Conservation (phyloP, 2,888 invertebrate genomes). For the Phytoseiulus persimilis region DNA sequence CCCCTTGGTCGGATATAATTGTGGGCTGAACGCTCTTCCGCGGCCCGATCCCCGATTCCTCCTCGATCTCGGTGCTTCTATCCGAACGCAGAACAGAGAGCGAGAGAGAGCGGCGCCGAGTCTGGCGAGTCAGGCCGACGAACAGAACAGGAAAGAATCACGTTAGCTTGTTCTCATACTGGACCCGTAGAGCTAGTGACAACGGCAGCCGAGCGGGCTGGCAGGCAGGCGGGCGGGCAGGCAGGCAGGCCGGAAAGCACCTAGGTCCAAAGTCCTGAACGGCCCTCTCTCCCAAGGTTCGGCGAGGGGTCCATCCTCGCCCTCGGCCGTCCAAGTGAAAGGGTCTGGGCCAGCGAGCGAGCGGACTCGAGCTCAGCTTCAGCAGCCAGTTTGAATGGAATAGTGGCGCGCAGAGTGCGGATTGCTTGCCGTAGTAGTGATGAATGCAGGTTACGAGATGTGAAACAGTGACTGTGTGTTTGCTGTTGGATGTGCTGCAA, state of each 20-base stretch:
- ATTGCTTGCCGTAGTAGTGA: slow-evolving; percentile 26
- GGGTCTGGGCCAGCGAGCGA: slow-evolving; percentile 10
- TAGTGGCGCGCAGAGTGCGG: slow-evolving; percentile 35
- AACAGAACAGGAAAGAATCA: not conserved
- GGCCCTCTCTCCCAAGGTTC: slow-evolving; percentile 15
- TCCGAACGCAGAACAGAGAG: not conserved
- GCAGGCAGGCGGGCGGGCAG: not conserved
- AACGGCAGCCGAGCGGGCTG: not conserved
- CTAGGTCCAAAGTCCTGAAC: not conserved
- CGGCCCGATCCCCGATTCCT: not conserved
- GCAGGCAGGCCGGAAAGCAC: not conserved
- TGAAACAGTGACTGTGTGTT: slow-evolving; percentile 16
- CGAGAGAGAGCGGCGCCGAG: not conserved
- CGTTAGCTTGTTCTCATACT: not conserved
- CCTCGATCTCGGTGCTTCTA: not conserved
- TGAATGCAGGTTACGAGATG: slow-evolving; percentile 27
- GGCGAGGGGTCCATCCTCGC: slow-evolving; percentile 28
- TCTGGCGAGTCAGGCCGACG: not conserved
- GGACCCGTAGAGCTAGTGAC: not conserved
- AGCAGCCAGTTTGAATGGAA: slow-evolving; percentile 32
- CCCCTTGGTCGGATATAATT: not conserved
- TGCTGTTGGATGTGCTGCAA: slow-evolving; percentile 9
- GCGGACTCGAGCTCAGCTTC: not conserved
- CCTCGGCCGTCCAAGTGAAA: slow-evolving; percentile 19
- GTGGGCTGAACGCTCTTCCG: not conserved